These are phyloP conservation scores for Dicerorhinus sumatrensis DNA, from an alignment of 2,113 vertebrate species.

Conservation along the genomic window DNA sequence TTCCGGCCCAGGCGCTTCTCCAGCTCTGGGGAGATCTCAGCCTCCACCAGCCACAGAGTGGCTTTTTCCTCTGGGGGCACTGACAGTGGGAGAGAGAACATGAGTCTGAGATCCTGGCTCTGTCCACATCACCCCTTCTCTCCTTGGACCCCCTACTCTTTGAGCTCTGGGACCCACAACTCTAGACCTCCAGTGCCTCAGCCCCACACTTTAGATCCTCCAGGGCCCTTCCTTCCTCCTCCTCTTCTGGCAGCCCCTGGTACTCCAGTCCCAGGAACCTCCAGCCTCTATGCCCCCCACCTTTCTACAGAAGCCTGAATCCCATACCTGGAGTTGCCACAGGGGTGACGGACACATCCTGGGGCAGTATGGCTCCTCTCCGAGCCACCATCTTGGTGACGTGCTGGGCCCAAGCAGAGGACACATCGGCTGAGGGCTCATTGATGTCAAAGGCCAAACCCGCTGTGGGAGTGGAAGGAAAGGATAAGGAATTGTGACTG, in stretches of 20 bases:
- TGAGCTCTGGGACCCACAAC: neutral
- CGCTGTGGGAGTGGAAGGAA: constrained; percentile 83
- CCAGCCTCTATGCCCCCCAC: too few relatives aligned
- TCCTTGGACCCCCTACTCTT: neutral
- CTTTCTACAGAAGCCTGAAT: neutral
- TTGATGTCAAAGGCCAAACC: constrained; percentile 97
- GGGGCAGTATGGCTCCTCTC: constrained; percentile 97
- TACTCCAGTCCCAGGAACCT: neutral
- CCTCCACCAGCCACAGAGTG: constrained; percentile 94
- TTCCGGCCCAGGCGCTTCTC: constrained; percentile 89
- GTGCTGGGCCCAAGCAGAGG: constrained; percentile 97
- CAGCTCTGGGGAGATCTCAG: constrained; percentile 93
- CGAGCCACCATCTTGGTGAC: constrained; percentile 99
- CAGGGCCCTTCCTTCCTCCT: neutral
- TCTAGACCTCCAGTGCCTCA: neutral
- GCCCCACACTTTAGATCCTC: neutral
- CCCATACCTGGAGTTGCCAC: constrained; percentile 94
- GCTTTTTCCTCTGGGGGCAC: constrained; percentile 94
- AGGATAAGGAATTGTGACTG: neutral
- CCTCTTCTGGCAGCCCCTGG: neutral
- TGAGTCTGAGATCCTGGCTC: neutral
- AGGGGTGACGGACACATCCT: constrained; percentile 96
- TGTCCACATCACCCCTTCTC: neutral
- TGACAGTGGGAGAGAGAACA: constrained; percentile 71
- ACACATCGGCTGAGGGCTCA: constrained; percentile 95